Conservation (phyloP, 2,113 vertebrate genomes). For the Taxidea taxus region DNA sequence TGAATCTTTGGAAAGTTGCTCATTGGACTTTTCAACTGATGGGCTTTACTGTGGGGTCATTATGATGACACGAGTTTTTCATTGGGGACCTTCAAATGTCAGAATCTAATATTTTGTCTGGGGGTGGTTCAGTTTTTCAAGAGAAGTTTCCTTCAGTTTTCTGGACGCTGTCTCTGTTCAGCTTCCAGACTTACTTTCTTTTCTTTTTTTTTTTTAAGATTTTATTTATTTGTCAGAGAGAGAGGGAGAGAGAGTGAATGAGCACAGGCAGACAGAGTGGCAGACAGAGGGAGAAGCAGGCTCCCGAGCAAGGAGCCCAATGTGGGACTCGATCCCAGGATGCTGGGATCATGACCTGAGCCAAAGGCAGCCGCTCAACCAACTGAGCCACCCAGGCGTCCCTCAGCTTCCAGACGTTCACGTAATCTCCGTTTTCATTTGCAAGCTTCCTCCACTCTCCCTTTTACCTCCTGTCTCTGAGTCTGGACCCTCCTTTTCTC, state of each 20-base stretch:
- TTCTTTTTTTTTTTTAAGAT: too few relatives aligned
- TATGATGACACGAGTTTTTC: not conserved
- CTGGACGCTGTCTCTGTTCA: not conserved
- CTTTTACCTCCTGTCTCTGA: not conserved
- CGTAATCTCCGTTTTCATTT: not conserved
- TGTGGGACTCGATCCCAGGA: too few relatives aligned
- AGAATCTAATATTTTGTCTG: not conserved
- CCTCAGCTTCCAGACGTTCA: too few relatives aligned
- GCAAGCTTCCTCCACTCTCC: not conserved
- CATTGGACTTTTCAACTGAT: not conserved
- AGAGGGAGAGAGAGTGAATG: too few relatives aligned
- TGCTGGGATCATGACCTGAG: too few relatives aligned
- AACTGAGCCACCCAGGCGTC: too few relatives aligned
- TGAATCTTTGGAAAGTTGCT: not conserved
- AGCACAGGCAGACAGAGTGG: too few relatives aligned
- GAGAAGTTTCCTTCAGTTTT: not conserved
- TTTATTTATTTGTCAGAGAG: too few relatives aligned
- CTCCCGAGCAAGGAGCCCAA: too few relatives aligned
- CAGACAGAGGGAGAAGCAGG: too few relatives aligned
- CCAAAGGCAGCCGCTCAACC: too few relatives aligned
- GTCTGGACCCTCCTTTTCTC: not conserved
- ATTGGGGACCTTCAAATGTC: not conserved
- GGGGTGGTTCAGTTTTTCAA: not conserved
- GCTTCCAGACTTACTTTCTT: too few relatives aligned
- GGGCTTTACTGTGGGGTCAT: not conserved